Conservation (phyloP, 2,888 invertebrate genomes). For the Eristalis arbustorum region DNA sequence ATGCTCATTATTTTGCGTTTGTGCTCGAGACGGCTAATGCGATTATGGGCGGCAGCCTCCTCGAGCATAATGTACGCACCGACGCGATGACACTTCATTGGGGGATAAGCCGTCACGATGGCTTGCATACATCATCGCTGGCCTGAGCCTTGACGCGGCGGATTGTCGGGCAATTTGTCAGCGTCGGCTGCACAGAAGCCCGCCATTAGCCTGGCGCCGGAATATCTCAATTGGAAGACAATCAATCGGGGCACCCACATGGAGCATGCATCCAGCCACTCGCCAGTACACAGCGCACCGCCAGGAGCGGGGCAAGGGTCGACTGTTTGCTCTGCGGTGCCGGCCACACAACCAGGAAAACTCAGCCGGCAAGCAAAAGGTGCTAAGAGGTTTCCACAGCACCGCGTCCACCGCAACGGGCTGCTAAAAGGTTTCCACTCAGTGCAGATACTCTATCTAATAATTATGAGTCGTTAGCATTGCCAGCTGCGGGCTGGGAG, state of each 20-base stretch:
- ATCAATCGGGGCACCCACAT: constrained; percentile 47
- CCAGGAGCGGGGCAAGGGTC: constrained; percentile 1
- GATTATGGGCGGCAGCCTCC: not conserved
- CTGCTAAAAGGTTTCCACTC: constrained; percentile 50
- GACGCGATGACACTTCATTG: constrained; percentile 18
- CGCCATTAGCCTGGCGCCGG: constrained; percentile 30
- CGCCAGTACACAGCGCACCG: not conserved
- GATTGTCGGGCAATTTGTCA: constrained; percentile 25
- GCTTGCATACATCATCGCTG: not conserved
- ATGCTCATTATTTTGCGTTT: not conserved
- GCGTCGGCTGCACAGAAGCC: constrained; percentile 32
- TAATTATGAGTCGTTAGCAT: constrained; percentile 57
- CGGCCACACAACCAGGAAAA: not conserved
- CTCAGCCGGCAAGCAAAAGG: constrained; percentile 47
- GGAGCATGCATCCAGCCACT: constrained; percentile 15
- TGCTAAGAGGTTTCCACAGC: constrained; percentile 65
- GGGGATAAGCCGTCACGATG: not conserved
- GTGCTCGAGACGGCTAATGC: not conserved
- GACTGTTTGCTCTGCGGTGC: constrained; percentile 49
- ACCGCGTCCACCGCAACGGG: constrained; percentile 2
- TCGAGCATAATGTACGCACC: constrained; percentile 3
- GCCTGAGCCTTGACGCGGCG: constrained; percentile 14
- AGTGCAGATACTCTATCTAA: constrained; percentile 31
- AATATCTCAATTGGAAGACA: constrained; percentile 40
- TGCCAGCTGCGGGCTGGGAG: not conserved